Conservation (phyloP, 2,113 vertebrate species). For the Acrocephalus kingi region DNA sequence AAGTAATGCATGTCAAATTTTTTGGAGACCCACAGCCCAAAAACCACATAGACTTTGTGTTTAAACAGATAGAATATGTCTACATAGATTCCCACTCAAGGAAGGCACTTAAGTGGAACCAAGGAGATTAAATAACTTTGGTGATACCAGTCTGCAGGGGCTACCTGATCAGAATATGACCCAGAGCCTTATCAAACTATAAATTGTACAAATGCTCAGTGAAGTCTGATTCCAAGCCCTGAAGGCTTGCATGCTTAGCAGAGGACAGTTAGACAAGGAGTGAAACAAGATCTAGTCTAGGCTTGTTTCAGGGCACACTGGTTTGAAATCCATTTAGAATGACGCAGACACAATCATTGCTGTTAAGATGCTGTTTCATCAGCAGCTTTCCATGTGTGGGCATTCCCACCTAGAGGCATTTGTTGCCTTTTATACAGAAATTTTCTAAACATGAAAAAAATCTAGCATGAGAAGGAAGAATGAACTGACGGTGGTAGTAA, state of each 20-base stretch:
- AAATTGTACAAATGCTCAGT: neutral
- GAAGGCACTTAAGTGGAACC: neutral
- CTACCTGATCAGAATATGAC: neutral
- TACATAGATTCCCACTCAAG: neutral
- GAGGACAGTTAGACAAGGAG: neutral
- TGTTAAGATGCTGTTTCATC: neutral
- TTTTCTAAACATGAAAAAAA: neutral
- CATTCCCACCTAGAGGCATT: neutral
- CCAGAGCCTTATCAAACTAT: neutral
- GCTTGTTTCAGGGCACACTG: neutral
- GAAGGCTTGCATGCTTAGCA: neutral
- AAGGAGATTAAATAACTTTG: neutral
- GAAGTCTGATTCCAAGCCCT: neutral
- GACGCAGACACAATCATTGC: neutral
- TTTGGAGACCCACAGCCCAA: neutral
- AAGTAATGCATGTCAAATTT: neutral
- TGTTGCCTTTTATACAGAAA: neutral
- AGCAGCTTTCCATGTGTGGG: neutral
- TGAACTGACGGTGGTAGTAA: neutral
- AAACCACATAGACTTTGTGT: rapidly evolving
- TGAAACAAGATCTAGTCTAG: neutral
- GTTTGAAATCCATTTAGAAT: neutral
- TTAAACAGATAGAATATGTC: neutral
- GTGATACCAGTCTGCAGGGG: neutral
- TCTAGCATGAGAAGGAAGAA: neutral